Base-by-base conservation (phyloP, 2,797 vertebrate genomes). In the Parauchenoglanis ngamensis region DNA sequence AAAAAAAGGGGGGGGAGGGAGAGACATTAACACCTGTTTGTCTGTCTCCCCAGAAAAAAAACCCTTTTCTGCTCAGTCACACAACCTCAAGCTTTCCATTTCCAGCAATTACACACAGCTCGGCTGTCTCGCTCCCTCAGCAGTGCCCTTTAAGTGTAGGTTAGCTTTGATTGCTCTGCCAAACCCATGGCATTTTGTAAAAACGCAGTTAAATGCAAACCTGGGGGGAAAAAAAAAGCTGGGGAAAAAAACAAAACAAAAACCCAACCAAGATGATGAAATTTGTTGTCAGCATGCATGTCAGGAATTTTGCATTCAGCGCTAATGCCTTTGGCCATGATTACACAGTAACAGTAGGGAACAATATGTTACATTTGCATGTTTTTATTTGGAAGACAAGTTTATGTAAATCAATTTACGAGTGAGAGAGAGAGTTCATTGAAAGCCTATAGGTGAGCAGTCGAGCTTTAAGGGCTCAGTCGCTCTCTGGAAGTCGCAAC, bases 11-110 rank as follows among this genome's bases (percentile, higher is more conserved):
- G 84, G 19, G 59, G 31, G 57, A 88, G 68, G 86, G 84, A 83
- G 57, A 89, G 67, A 90, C 86, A 89, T 95, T 93, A 95, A 91
- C 88, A 92, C 90, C 90, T 93, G 90, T 91, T 90, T 91, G 91
- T 90, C 87, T 19, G 67, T 87, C 93, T 95, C 94, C 93, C 93
- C 94, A 91, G 85, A 21, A 54, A 77, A 54, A 15, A 92, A 93
- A 93, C 90, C 88, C 91, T 91, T 93, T 92, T 92, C 68, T 44
- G 52, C 89, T 90, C 81, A 54, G 90, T 88, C 92, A 92, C 93
- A 92, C 90, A 80, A 93, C 89, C 93, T 92, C 89, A 93, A 94
- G 88, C 89, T 65, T 80, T 82, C 87, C 86, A 90, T 91, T 92
- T 90, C 91, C 91, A 92, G 90, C 90, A 90, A 93, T 93, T 92